Evolutionary conservation across 2,113 vertebrate species (phyloP).

Genomic region (Turdus rufiventris): DNA sequence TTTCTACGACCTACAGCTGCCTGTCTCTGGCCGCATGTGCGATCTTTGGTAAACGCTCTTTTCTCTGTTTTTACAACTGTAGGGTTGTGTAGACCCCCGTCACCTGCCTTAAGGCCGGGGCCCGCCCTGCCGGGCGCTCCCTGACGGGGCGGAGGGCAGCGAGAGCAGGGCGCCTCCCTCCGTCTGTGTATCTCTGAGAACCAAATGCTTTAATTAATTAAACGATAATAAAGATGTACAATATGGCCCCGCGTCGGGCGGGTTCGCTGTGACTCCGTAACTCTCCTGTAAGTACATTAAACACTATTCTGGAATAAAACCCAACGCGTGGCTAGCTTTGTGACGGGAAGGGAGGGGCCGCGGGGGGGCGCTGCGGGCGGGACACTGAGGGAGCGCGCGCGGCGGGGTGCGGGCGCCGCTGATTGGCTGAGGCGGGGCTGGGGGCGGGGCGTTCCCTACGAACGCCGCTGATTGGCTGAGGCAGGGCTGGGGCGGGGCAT

Average conservation of each 20-base stretch:
- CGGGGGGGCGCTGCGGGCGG: not conserved
- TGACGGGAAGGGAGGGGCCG: not conserved
- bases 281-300: constrained; percentile 66
- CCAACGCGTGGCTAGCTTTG: rapidly evolving
- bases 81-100: not conserved
- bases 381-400: not conserved
- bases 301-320: not conserved
- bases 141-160: not conserved
- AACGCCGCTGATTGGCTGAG: not conserved
- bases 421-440: not conserved
- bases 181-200: constrained; percentile 35
- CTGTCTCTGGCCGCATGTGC: constrained; percentile 9
- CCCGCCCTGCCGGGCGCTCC: not conserved
- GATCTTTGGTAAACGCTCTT: constrained; percentile 1
- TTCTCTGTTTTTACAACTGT: not conserved
- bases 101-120: constrained; percentile 55
- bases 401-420: rapidly evolving
- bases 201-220: constrained; percentile 55
- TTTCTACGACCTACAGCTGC: constrained; percentile 10
- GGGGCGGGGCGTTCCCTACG: no score
- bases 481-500: no score
- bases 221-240: constrained; percentile 60
- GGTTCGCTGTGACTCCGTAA: constrained; percentile 54
- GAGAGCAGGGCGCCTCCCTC: not conserved
- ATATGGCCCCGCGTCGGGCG: constrained; percentile 37